Evolutionary conservation across 1,140 invertebrate genomes (phyloP), one percentile per base, ranked within the genome.

Genomic region (Pogonognathellus flavescens): DNA sequence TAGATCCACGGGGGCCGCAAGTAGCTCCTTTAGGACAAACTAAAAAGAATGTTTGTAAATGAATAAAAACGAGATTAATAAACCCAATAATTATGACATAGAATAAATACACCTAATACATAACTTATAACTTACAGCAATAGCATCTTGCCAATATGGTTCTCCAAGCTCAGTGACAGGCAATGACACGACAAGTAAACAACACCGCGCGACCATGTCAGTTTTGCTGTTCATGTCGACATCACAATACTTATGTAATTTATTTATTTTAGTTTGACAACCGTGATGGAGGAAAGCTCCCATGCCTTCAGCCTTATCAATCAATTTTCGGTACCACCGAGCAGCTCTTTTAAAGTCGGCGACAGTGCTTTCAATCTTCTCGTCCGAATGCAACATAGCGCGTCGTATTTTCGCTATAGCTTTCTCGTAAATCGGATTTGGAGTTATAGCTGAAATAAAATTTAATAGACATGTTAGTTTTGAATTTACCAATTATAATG

Each of bases 161-260:
- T 80, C 57, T 9, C 60, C 87, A 18, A 88, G 20, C 20, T 88
- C 87, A 16, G 85, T 88, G 3, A 81, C 81, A 22, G 87, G 87
- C n/a, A 88, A 55, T 13, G 87, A 88, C 9, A 88, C 59, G 10
- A 86, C 84, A 3, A 88, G 53, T 0, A 88, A 70, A 20, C 85
- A 86, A n/a, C 86, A 80, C n/a, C 85, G 4, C 5, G 52, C 22
- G 1, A 86, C 41, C 87, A 88, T 85, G 49, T 85, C 25, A 14
- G 85, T 83, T 55, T 80, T 72, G 5, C 83, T 53, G 57, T 86
- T 88, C 62, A 80, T 80, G 49, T 88, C 82, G 2, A 88, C 85
- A 50, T 88, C 87, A 60, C 85, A 86, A 62, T 88, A 88, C 49
- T 55, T 82, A 22, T 55, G 20, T 9, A 86, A 55, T 55, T 86